These are phyloP conservation scores for Scrobipalpa atriplicella DNA, from an alignment of 2,888 invertebrate genomes.

Conservation along the genomic window DNA sequence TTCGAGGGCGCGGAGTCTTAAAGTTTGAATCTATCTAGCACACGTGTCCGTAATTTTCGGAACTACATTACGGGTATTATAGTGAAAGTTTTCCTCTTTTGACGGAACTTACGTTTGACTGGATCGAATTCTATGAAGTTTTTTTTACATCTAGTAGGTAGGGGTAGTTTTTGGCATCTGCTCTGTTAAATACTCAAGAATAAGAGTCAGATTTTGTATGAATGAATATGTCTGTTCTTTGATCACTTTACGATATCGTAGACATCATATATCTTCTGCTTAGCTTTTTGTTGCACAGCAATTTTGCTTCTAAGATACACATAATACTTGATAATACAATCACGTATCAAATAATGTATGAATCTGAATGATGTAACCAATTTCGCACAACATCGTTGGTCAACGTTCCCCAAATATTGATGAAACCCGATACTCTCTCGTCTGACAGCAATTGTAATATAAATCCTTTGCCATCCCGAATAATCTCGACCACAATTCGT, in stretches of 20 bases:
- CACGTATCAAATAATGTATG: background rate
- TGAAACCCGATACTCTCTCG: conserved; percentile 66
- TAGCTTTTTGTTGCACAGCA: too few relatives aligned
- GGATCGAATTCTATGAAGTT: conserved; percentile 3
- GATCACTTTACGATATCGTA: too few relatives aligned
- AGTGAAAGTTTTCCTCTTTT: conserved; percentile 27
- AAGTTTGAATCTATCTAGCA: conserved; percentile 66
- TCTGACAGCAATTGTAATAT: conserved; percentile 66
- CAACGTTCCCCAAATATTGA: conserved; percentile 57
- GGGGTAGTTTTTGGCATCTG: too few relatives aligned
- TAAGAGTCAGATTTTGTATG: too few relatives aligned
- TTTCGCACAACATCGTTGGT: background rate
- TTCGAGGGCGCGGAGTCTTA: conserved; percentile 50
- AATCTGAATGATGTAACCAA: background rate
- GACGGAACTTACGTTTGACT: conserved; percentile 10
- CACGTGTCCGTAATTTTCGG: conserved; percentile 54
- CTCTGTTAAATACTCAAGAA: too few relatives aligned
- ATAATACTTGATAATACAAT: background rate
- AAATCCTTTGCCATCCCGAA: conserved; percentile 68
- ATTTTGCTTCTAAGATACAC: background rate
- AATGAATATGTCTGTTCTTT: too few relatives aligned
- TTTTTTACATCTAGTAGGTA: background rate
- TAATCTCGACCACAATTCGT: conserved; percentile 77
- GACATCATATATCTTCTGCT: too few relatives aligned
- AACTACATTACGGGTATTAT: conserved; percentile 20